Base-by-base conservation (phyloP, 2,888 invertebrate species). In the Eristalinus aeneus region DNA sequence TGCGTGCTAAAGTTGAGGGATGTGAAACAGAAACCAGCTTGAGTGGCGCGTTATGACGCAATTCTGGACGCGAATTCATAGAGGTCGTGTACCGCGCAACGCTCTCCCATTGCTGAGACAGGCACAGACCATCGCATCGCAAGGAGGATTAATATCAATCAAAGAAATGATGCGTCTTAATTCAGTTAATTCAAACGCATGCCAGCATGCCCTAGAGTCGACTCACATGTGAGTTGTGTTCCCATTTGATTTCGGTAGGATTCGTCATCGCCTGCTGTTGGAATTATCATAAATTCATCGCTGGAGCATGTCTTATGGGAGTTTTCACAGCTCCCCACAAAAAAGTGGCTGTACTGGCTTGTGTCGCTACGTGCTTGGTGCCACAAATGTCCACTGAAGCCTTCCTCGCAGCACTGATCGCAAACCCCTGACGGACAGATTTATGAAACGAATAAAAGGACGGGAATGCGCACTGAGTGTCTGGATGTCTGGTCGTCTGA, bases 131-230 rank as follows among this genome's bases (percentile, higher is more conserved):
- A 36, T 10, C 34, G 64, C 64, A 32, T n/a, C 36, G 34, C 76
- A 68, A 53, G 73, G 67, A 61, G 74, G 68, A 80, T 80, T 80
- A 80, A 80, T 74, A 74, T 74, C 74, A 80, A 80, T 80, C 80
- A 74, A 74, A 64, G 56, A 81, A 81, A 75, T 65, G 75, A 75
- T 65, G 53, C 75, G 64, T 71, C 75, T 64, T 75, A 74, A 75
- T 75, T 75, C 69, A 75, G 64, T 58, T 71, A 69, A 80, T 74
- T 80, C 39, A 80, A 74, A 74, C 34, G 56, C 54, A 63, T 63
- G 73, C 68, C 74, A 63, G 32, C 39, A 9, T 65, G 46, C 16
- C 39, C 3, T 4, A 12, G 39, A n/a, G 12, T 39, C 68, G 53
- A 53, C 61, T 34, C 61, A 36, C 23, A 60, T 68, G 68, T 53